Percentiles rank a stretch among this genome's conserved stretches.
Evolutionary conservation across 2,113 vertebrate genomes (phyloP).

Genomic region (Egretta garzetta): DNA sequence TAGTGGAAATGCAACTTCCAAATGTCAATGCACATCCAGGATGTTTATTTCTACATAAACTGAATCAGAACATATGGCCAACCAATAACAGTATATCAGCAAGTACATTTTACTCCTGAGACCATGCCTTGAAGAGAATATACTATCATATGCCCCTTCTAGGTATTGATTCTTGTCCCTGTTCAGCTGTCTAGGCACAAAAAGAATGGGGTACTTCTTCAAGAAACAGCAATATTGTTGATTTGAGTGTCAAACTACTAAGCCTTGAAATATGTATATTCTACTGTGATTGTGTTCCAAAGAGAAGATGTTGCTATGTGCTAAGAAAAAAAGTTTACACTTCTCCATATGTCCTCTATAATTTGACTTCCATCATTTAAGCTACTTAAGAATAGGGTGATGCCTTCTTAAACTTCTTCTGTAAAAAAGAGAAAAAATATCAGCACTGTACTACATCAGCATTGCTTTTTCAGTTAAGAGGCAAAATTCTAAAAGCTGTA

Average conservation of each 20-base stretch:
- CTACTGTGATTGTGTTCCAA: neutral
- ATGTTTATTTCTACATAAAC: conserved; percentile 24
- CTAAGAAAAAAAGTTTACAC: neutral
- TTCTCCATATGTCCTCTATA: neutral
- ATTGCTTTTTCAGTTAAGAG: neutral
- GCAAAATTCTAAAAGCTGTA: neutral
- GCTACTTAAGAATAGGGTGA: neutral
- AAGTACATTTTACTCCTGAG: neutral
- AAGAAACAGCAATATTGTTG: neutral
- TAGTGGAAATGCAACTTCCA: neutral
- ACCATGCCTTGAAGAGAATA: neutral
- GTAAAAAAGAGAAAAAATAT: neutral
- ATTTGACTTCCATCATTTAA: neutral
- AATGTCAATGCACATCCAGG: neutral
- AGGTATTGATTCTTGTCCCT: neutral
- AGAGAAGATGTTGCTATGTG: neutral
- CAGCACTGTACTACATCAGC: neutral
- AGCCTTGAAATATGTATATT: neutral
- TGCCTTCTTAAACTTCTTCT: neutral
- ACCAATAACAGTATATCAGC: neutral
- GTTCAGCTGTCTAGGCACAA: neutral
- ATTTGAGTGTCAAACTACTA: neutral
- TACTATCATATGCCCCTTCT: neutral
- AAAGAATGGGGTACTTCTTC: neutral
- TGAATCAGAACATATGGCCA: conserved; percentile 12